phyloP scores from a whole-genome alignment of 2,113 vertebrate genomes.

The Martes martes region DNA sequence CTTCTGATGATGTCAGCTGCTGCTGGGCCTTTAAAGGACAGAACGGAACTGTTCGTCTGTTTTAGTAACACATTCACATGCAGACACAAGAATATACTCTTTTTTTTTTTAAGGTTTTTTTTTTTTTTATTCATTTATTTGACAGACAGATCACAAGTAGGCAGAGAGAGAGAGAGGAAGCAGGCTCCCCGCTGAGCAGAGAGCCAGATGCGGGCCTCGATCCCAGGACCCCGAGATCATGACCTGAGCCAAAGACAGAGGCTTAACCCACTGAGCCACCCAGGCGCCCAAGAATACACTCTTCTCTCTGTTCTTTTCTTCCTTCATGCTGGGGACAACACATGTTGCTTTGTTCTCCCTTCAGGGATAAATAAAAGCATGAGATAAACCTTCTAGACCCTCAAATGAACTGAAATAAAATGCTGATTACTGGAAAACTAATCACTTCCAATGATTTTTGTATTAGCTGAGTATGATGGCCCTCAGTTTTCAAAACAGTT shows the following conservation, averaged over 20 bases:
- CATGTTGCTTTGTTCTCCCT: not conserved
- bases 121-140: no score
- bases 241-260: no score
- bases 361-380: not conserved
- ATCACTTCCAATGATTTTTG: not conserved
- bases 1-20: not conserved
- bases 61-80: not conserved
- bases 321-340: not conserved
- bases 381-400: not conserved
- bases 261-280: no score
- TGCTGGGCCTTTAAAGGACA: not conserved
- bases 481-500: not conserved
- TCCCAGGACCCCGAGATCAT: no score
- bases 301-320: not conserved
- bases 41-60: not conserved
- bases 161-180: no score
- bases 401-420: not conserved
- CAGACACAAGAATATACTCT: not conserved
- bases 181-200: no score
- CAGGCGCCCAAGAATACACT: not conserved
- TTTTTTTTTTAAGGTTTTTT: no score
- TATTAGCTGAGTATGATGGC: not conserved
- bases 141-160: no score
- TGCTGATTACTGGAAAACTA: not conserved
- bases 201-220: no score